Evolutionary conservation across 2,113 vertebrate species (phyloP), one percentile per base, ranked within the genome.

Genomic region (Chlorocebus sabaeus): DNA sequence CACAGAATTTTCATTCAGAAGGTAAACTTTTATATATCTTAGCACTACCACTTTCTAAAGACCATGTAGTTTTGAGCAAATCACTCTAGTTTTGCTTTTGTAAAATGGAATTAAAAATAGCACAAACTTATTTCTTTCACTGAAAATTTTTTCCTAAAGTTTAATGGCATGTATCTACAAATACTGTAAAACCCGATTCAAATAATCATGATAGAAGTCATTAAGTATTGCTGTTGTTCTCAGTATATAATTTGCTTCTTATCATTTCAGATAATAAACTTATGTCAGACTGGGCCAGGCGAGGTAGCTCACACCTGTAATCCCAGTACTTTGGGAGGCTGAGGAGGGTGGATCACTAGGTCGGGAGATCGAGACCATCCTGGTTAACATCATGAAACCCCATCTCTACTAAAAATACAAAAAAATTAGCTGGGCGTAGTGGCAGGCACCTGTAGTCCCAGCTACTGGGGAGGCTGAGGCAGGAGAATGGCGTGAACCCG

Each of bases 41-140:
- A 72, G 8, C 35, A 90, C 50, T 0, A 61, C 55, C 70, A 88
- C 30, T 92, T 97, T 68, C 68, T 96, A 96, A 55, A 55, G 18
- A 75, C 61, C 35, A 32, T 40, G 70, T 22, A 20, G 23, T 61
- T 76, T 90, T 85, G 75, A n/a, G 50, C 20, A 94, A 73, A 81
- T 90, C 23, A 38, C 9, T 64, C 79, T 72, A n/a, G 40, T 87
- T 95, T 88, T 43, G 95, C 27, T 92, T 70, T 55, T 90, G 10
- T 76, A 40, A 95, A 88, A 90, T 73, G 45, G 30, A 83, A 45
- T 81, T 94, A 78, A 97, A 94, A 95, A 83, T 93, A 89, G 10
- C 2, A 79, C n/a, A 59, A 30, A 10, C 35, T 22, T 55, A 64
- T 81, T 95, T 86, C 20, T 48, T 57, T 67, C 48, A 80, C 45